These are phyloP conservation scores for Triops longicaudatus DNA, from an alignment of 1,140 invertebrate species.

Conservation along the genomic window DNA sequence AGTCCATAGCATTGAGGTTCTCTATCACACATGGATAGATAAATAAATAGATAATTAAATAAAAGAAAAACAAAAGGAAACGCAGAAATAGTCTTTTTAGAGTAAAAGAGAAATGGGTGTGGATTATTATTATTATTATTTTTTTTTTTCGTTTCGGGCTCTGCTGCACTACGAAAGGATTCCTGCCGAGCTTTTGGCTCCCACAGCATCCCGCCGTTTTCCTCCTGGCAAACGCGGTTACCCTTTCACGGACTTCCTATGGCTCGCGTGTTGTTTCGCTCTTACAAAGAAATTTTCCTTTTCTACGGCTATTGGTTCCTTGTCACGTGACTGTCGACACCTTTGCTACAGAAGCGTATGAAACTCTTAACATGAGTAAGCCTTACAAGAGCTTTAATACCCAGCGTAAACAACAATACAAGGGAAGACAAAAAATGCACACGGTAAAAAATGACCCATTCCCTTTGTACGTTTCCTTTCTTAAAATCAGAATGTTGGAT, in stretches of 20 bases:
- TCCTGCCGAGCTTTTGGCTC: neutral
- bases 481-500: neutral
- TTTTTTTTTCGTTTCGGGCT: too few relatives aligned
- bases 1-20: too few relatives aligned
- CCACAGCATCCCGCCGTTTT: neutral
- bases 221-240: neutral
- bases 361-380: too few relatives aligned
- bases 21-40: too few relatives aligned
- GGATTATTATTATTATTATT: too few relatives aligned
- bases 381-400: neutral
- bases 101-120: too few relatives aligned
- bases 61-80: too few relatives aligned
- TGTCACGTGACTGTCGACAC: neutral
- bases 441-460: neutral
- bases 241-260: constrained; percentile 4
- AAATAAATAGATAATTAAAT: too few relatives aligned
- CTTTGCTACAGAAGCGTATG: neutral
- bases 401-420: neutral
- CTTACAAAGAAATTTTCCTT: neutral
- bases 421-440: neutral
- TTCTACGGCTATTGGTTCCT: neutral
- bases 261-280: neutral
- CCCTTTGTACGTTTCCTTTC: neutral
- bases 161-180: neutral
- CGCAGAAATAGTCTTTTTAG: too few relatives aligned